These are phyloP conservation scores for Heliconius charithonia DNA, from an alignment of 2,888 invertebrate genomes.

Conservation along the genomic window DNA sequence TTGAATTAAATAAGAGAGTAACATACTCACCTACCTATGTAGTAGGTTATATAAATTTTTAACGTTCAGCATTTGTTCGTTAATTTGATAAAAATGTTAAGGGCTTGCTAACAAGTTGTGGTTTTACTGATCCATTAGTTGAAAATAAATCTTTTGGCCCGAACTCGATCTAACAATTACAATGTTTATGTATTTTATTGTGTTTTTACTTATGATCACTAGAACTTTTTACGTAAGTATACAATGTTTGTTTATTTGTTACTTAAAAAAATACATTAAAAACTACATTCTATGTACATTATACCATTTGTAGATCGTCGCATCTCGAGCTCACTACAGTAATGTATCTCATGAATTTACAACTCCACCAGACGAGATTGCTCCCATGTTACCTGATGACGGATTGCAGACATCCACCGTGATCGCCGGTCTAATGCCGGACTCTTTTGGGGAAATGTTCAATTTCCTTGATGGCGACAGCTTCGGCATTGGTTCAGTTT, in stretches of 20 bases:
- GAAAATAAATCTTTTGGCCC: neutral
- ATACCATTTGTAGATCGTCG: conserved; percentile 14
- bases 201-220: neutral
- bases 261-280: neutral
- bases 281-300: no score
- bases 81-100: neutral
- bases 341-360: conserved; percentile 66
- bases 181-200: conserved; percentile 4
- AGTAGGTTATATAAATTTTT: neutral
- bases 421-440: conserved; percentile 77
- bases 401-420: conserved; percentile 64
- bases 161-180: neutral
- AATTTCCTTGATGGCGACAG: conserved; percentile 79
- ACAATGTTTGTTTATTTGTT: neutral
- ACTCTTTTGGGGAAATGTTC: conserved; percentile 77
- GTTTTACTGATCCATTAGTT: conserved; percentile 18
- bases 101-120: conserved; percentile 8
- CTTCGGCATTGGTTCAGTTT: conserved; percentile 72
- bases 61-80: neutral
- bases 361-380: conserved; percentile 68
- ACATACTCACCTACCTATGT: neutral
- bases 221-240: conserved; percentile 4
- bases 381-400: conserved; percentile 70
- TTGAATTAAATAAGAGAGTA: neutral
- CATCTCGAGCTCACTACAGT: conserved; percentile 56